Percentiles rank a stretch among this genome's conserved stretches.
Conservation (phyloP, 2,888 invertebrate genomes). For the Agrochola macilenta region DNA sequence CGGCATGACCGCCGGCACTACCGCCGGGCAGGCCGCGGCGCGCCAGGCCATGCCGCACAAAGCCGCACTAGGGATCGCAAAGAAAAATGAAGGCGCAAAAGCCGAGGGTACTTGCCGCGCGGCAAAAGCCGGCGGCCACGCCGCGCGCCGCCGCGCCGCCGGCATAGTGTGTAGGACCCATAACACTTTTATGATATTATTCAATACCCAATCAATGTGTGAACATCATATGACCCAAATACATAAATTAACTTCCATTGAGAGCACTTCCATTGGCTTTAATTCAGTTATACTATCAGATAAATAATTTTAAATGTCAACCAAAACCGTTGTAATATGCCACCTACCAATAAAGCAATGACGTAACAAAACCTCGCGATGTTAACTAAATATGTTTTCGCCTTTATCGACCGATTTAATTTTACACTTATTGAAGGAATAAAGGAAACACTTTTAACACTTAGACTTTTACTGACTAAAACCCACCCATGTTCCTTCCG, state of each 20-base stretch:
- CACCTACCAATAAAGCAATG: neutral
- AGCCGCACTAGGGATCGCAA: too few relatives aligned
- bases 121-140: too few relatives aligned
- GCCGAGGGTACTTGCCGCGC: too few relatives aligned
- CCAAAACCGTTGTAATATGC: conserved; percentile 15
- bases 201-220: neutral
- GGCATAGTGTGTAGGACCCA: too few relatives aligned
- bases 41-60: too few relatives aligned
- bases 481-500: too few relatives aligned
- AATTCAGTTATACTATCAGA: conserved; percentile 27
- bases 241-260: conserved; percentile 9
- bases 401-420: conserved; percentile 5
- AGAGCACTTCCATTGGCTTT: conserved; percentile 5
- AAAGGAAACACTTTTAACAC: too few relatives aligned
- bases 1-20: too few relatives aligned
- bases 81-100: too few relatives aligned
- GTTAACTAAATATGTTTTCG: conserved; percentile 36
- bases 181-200: neutral
- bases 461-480: too few relatives aligned
- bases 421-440: conserved; percentile 9
- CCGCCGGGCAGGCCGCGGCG: too few relatives aligned
- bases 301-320: conserved; percentile 28
- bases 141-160: too few relatives aligned
- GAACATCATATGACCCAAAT: neutral
- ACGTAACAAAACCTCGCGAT: neutral